These are phyloP conservation scores for Aviceda leuphotes DNA, from an alignment of 2,797 vertebrate species.

Conservation along the genomic window DNA sequence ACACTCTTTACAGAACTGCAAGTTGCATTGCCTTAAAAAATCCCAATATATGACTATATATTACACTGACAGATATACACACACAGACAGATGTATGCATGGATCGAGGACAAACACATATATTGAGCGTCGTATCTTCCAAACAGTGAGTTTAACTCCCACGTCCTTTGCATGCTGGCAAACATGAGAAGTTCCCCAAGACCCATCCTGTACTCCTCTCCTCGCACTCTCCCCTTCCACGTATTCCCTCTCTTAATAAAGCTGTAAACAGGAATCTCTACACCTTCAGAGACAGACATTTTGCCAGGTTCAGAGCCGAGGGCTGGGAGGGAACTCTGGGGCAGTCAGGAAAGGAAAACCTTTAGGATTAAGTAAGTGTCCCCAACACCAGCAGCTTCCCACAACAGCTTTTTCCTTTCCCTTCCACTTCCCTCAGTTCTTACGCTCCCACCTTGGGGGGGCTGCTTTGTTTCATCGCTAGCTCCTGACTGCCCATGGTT, in stretches of 20 bases:
- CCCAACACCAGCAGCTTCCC: neutral
- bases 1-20: neutral
- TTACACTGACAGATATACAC: neutral
- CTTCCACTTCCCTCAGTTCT: neutral
- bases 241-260: neutral
- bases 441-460: neutral
- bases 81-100: neutral
- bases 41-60: neutral
- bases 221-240: neutral
- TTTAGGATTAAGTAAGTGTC: neutral
- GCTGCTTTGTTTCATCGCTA: neutral
- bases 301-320: neutral
- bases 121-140: neutral
- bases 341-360: neutral
- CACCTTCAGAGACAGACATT: fast-evolving
- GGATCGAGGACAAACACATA: neutral
- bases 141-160: neutral
- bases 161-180: neutral
- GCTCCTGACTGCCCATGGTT: neutral
- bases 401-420: neutral
- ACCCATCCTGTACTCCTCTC: neutral
- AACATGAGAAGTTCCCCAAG: neutral
- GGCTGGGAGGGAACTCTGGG: neutral
- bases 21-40: neutral
- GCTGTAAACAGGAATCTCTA: neutral